Evolutionary conservation across 2,888 invertebrate genomes (phyloP), one percentile per base, ranked within the genome.

Genomic region (Coecobrya sp.): DNA sequence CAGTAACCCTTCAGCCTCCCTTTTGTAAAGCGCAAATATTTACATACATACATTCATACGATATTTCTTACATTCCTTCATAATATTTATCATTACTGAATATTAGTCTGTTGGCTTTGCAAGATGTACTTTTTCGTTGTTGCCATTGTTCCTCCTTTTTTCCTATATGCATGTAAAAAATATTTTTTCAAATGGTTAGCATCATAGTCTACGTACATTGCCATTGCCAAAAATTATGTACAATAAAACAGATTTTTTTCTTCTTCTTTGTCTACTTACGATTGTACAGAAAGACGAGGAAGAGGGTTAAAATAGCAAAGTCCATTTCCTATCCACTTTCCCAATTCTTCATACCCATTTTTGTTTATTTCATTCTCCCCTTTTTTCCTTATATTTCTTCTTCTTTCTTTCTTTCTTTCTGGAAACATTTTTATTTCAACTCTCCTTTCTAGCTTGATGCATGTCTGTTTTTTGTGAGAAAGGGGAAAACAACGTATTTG

Each of bases 311-410:
- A 89, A 84, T 92, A 84, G 82, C 88, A 76, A 92, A 88, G 87
- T 88, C 92, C 92, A 91, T 91, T 91, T 87, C 91, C 87, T 82
- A 11, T 30, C 79, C 49, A 16, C 36, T 82, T 70, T 62, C 68
- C 30, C 27, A 27, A 25, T 87, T 79, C 62, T 81, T 88, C 36
- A 81, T 81, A 30, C 42, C 30, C 45, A 45, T 42, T 81, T n/a
- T 70, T 62, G 45, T 79, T 36, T 52, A 89, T 82, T 65, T 88
- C 82, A 87, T 91, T 91, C 30, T 45, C 62, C 81, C 82, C 55
- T 81, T 79, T 86, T 86, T n/a, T n/a, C n/a, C n/a, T n/a, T n/a
- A n/a, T 25, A n/a, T 45, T 65, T 30, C 11, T 65, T 16, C 22
- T 70, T 30, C 62, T 62, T 25, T 62, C 19, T 19, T 7, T n/a